Conservation (phyloP, 2,888 invertebrate species). For the Philaethria dido region DNA sequence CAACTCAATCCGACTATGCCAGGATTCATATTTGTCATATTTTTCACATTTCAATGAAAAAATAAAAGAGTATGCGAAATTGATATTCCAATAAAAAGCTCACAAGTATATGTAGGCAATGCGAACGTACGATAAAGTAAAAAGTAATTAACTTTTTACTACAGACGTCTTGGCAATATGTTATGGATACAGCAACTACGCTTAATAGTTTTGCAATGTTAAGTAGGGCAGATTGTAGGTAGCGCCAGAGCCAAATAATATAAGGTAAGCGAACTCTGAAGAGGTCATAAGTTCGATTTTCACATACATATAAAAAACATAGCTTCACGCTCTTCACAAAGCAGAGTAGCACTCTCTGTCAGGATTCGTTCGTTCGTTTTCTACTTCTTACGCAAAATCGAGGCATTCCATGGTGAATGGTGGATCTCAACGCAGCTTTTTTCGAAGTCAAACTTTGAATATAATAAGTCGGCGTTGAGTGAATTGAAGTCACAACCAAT, state of each 20-base stretch:
- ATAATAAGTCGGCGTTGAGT: too few species aligned
- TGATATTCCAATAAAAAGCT: not conserved
- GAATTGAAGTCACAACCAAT: too few species aligned
- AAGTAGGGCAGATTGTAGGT: not conserved
- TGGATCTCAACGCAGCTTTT: too few species aligned
- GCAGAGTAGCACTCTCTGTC: too few species aligned
- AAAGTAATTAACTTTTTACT: not conserved
- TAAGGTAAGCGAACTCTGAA: not conserved
- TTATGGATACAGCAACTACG: too few species aligned
- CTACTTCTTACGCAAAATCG: too few species aligned
- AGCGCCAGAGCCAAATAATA: not conserved
- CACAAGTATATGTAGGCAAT: not conserved
- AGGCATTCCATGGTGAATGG: too few species aligned
- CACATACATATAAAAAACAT: not conserved
- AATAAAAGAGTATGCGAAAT: not conserved
- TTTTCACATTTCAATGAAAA: too few species aligned
- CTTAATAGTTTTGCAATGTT: too few species aligned
- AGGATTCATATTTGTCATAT: not conserved
- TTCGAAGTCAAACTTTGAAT: too few species aligned
- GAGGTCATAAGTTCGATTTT: not conserved
- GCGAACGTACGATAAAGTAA: not conserved
- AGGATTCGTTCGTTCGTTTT: too few species aligned
- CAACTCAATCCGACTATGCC: not conserved
- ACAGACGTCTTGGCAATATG: not conserved
- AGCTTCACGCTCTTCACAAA: too few species aligned